Base-by-base conservation (phyloP, 2,888 invertebrate species). In the Chironomus tentans region DNA sequence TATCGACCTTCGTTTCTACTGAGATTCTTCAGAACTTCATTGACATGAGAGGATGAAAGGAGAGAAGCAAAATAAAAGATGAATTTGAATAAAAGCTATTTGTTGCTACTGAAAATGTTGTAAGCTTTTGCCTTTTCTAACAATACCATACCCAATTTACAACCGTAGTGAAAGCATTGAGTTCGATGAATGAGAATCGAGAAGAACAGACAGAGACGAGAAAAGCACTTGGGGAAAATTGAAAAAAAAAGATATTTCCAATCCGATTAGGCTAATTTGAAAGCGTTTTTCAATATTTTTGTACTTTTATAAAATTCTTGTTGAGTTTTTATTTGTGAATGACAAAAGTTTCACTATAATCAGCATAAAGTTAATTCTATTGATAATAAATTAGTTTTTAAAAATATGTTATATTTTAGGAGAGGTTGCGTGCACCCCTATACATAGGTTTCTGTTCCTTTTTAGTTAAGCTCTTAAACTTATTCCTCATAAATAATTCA, bases 41-140 rank as follows among this genome's bases (percentile, higher is more conserved):
- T 38, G 38, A 7, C 38, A 38, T 38, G 38, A 38, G 2, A 4
- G 38, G 38, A 38, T 38, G 38, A 38, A 38, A 38, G 38, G 10
- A 38, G 10, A 10, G 10, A 7, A 1, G 1, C 10, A 38, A 38
- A 38, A 38, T 10, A 10, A 38, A 38, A 38, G 38, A 24, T 65
- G 65, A 65, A 38, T 65, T 65, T 65, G 65, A 65, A 65, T 65
- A 65, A 65, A 65, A 65, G 65, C 24, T 65, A 65, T 65, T 65
- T 65, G 65, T 22, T 24, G 65, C n/a, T 65, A 65, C n/a, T 65
- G 65, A 65, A 24, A 21, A 65, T 65, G 21, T 24, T 65, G 22
- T 65, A 65, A 65, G 65, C 65, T 65, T 65, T 13, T 24, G 12
- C 21, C 12, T 24, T 38, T 38, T 10, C 12, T 10, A 21, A 65